A percentile compares a stretch with the other conserved stretches of the same genome.
phyloP scores from a whole-genome alignment of 2,888 invertebrate species.

The Lasiommata megera region DNA sequence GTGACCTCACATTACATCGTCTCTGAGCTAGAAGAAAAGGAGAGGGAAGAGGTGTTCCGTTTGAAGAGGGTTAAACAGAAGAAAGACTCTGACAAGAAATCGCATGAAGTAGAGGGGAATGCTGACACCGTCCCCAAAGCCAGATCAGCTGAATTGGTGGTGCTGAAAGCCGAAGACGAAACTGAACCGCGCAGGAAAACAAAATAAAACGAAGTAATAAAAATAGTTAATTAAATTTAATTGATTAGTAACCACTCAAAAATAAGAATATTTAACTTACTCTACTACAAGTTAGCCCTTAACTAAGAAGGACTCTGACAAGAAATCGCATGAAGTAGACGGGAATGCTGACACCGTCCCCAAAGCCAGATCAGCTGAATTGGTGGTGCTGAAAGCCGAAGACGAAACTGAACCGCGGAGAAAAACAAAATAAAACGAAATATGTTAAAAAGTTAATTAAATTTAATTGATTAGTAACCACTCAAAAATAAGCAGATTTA shows the following conservation, averaged over 20 bases:
- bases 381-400: background rate
- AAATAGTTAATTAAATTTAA: too few relatives aligned
- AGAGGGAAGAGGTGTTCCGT: constrained; percentile 45
- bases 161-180: background rate
- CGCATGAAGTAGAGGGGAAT: constrained; percentile 18
- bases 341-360: background rate
- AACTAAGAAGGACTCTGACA: constrained; percentile 33
- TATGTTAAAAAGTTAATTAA: too few relatives aligned
- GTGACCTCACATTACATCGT: constrained; percentile 40
- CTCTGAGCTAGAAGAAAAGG: constrained; percentile 42
- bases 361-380: background rate
- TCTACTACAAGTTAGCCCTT: too few relatives aligned
- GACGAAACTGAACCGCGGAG: background rate
- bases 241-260: too few relatives aligned
- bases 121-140: background rate
- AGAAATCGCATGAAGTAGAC: constrained; percentile 25
- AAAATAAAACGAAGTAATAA: too few relatives aligned
- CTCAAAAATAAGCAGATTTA: too few relatives aligned
- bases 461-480: too few relatives aligned
- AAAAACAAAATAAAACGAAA: background rate
- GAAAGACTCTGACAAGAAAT: constrained; percentile 31
- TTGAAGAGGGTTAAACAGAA: constrained; percentile 40
- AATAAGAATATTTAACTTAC: too few relatives aligned
- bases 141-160: background rate
- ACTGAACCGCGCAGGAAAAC: background rate